Base-by-base conservation (phyloP, 1,140 invertebrate genomes). In the Pomacea maculata region DNA sequence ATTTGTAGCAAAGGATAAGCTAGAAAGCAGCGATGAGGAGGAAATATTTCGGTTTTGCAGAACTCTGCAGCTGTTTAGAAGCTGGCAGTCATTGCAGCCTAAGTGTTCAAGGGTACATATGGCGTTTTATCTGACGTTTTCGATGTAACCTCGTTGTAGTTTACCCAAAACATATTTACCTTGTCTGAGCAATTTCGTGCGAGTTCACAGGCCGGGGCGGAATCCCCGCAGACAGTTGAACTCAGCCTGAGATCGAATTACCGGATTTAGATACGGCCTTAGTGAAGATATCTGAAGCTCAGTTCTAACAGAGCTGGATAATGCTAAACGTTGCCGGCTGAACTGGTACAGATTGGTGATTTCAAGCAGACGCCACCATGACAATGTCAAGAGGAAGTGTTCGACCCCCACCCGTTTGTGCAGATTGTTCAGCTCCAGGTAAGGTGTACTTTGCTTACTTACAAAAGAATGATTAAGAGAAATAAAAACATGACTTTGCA, bases 371-470 rank as follows among this genome's bases (percentile, higher is more conserved):
- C 67, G 77, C 52, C 65, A 34, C 67, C 34, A 78, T 83, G 79
- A 83, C 83, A 25, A 84, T 84, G 83, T 82, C 83, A 21, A 79
- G 83, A 61, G 75, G 80, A 71, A 82, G 80, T 73, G 74, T 84
- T 68, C 78, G 83, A 25, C 83, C 80, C 64, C 80, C 83, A 29
- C 80, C 83, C 12, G 80, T 84, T 19, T 84, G 83, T 75, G 83
- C 83, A 21, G 83, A 84, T 45, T 84, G 83, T 64, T 76, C 80
- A 19, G 80, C 80, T 63, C 75, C 80, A 78, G 83, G 83, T 84
- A 63, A 52, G 54, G 9, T 54, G 21, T 54, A 14, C 72, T 17
- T 68, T 6, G 7, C 21, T 73, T 57, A 25, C 52, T 64, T 77
- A 45, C 9, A 10, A 17, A 8, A 11, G 19, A 25, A 78, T 12